Evolutionary conservation across 1,140 invertebrate species (phyloP), one percentile per base, ranked within the genome.

Genomic region (Aphelenchoides fujianensis): DNA sequence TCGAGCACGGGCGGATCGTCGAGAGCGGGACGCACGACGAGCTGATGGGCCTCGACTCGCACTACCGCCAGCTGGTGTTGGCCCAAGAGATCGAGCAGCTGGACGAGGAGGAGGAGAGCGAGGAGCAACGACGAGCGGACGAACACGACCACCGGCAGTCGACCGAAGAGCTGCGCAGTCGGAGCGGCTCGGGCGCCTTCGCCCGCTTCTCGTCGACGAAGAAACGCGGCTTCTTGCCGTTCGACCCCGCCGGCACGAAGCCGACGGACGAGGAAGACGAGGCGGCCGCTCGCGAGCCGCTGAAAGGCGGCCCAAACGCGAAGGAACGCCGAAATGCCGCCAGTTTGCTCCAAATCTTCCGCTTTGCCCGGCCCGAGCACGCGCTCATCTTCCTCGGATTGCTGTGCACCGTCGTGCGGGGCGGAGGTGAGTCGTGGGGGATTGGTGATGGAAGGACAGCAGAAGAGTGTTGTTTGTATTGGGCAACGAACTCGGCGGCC

Each of bases 21-120:
- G 75, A 76, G 41, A 69, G 75, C 35, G 86, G 86, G 48, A 86
- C 79, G 3, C 87, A 87, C 81, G 79, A 85, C 28, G 81, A 87
- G 71, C 75, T 88, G 30, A 85, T 88, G 77, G 80, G 52, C 32
- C 78, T 79, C 35, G 54, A 82, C 19, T 86, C 85, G 7, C 16
- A 61, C n/a, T 72, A 72, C 55, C 35, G 37, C 34, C 71, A 41
- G 12, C 48, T 72, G 41, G 71, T 72, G 61, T 30, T 68, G 28
- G 73, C 76, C 16, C 76, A 77, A 57, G 41, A 77, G 68, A 69
- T 77, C 34, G 61, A 71, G 30, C 64, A 69, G 23, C 34, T 71
- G 27, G 63, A 30, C 16, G 67, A 69, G 69, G 72, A 48, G 63
- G 30, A n/a, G 70, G 7, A 61, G 37, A 30, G n/a, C n/a, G n/a